A percentile compares a stretch with the other conserved stretches of the same genome.
Conservation (phyloP, 1,140 invertebrate genomes). For the Pseudachorutes palmiensis region DNA sequence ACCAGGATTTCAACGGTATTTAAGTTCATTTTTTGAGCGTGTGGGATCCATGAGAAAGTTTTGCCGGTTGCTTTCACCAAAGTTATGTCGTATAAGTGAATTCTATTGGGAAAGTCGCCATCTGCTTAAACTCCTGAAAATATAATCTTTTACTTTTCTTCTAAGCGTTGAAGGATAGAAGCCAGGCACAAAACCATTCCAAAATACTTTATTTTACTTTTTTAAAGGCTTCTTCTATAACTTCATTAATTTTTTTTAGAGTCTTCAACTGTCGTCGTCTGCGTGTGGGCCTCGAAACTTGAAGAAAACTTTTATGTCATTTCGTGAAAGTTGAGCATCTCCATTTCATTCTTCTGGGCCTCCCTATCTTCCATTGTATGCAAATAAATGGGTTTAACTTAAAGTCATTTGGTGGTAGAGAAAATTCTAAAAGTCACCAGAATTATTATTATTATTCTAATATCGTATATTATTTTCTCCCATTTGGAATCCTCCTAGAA, state of each 20-base stretch:
- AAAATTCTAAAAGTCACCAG: conserved; percentile 1
- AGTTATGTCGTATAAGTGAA: background rate
- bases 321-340: background rate
- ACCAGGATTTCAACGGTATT: too few relatives aligned
- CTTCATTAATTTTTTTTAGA: conserved; percentile 30
- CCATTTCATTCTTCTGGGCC: background rate
- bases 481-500: background rate
- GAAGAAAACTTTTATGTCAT: conserved; percentile 28
- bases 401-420: background rate
- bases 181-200: conserved; percentile 14
- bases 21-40: too few relatives aligned
- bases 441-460: conserved; percentile 11
- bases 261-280: background rate
- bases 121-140: conserved; percentile 15
- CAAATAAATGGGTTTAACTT: background rate
- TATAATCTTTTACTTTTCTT: conserved; percentile 11
- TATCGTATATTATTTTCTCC: conserved; percentile 11
- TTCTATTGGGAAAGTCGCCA: conserved; percentile 25
- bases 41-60: too few relatives aligned
- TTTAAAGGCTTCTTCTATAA: conserved; percentile 24
- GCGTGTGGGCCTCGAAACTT: background rate
- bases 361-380: conserved; percentile 2
- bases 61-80: background rate
- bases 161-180: background rate
- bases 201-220: conserved; percentile 17